Base-by-base conservation (phyloP, 2,113 vertebrate genomes). In the Apteryx owenii region DNA sequence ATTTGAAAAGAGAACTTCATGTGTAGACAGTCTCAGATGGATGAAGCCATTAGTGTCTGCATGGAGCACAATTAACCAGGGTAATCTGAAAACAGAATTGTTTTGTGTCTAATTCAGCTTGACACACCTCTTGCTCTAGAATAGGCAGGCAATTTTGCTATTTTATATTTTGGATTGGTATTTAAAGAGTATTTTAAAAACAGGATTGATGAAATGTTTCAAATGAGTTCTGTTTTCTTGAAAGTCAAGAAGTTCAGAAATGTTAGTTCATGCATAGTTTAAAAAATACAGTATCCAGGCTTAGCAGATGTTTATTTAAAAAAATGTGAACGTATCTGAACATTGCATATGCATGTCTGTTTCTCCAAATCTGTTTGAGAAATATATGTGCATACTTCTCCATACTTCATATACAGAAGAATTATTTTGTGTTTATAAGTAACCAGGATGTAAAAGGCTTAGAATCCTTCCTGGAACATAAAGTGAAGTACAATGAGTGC, bases 141-240 rank as follows among this genome's bases (percentile, higher is more conserved):
- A 31, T 33, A 28, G 80, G 54, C 64, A n/a, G 50, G 19, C 65
- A 51, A 16, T 85, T 66, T 29, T 88, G 44, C 46, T 42, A 5
- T 87, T 51, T 81, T 29, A 26, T 40, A 70, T 80, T 58, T 84
- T 87, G 53, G 6, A 19, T 29, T 73, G 58, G 14, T 70, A 50
- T 81, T 83, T 88, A 88, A 50, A 65, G 23, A 73, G 14, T 91
- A 44, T 89, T 85, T 94, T 94, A 17, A 70, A 93, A 90, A 75
- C 10, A 54, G 0, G 4, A 5, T 71, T 25, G 68, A 28, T 75
- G 42, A 93, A 92, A 23, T 46, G 6, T 81, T 92, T 84, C 5
- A 7, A 5, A 12, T 66, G n/a, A 76, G 33, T 51, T 89, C 81
- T 86, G 26, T 96, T 90, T 94, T 91, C 21, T 64, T 54, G 38